These are phyloP conservation scores for Mylabris phalerata DNA, from an alignment of 1,140 invertebrate species.

Conservation along the genomic window DNA sequence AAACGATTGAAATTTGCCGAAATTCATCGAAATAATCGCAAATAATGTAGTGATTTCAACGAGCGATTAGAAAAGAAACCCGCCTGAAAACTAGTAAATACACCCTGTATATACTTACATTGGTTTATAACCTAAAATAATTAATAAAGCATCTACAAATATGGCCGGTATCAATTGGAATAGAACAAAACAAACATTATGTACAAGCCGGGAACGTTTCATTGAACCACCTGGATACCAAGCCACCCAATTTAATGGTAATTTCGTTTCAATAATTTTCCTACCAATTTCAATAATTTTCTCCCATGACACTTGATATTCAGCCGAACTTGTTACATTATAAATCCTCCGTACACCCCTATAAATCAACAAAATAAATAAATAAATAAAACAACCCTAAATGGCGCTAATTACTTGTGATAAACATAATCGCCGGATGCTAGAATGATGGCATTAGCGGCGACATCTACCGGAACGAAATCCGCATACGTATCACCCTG, in stretches of 20 bases:
- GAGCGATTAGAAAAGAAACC: too few relatives aligned
- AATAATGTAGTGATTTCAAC: too few relatives aligned
- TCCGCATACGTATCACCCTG: conserved; percentile 68
- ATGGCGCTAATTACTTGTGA: conserved; percentile 36
- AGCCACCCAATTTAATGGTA: conserved; percentile 71
- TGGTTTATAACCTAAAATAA: conserved; percentile 71
- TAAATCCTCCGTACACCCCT: conserved; percentile 50
- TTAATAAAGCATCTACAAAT: conserved; percentile 67
- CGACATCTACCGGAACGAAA: conserved; percentile 75
- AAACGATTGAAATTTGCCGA: too few relatives aligned
- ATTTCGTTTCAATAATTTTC: conserved; percentile 60
- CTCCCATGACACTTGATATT: conserved; percentile 74
- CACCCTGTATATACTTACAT: conserved; percentile 53
- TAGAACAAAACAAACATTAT: conserved; percentile 71
- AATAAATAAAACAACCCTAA: conserved; percentile 28
- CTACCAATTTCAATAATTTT: conserved; percentile 81
- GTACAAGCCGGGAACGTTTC: conserved; percentile 68
- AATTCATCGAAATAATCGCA: too few relatives aligned
- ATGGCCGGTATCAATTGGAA: conserved; percentile 83
- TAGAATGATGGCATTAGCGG: conserved; percentile 68
- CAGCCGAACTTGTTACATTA: conserved; percentile 65
- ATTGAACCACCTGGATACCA: conserved; percentile 87
- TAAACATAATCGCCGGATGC: conserved; percentile 55
- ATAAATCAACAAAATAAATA: conserved; percentile 13
- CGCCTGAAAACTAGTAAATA: too few relatives aligned